Base-by-base conservation (phyloP, 2,797 vertebrate genomes). In the Sus cebifrons region DNA sequence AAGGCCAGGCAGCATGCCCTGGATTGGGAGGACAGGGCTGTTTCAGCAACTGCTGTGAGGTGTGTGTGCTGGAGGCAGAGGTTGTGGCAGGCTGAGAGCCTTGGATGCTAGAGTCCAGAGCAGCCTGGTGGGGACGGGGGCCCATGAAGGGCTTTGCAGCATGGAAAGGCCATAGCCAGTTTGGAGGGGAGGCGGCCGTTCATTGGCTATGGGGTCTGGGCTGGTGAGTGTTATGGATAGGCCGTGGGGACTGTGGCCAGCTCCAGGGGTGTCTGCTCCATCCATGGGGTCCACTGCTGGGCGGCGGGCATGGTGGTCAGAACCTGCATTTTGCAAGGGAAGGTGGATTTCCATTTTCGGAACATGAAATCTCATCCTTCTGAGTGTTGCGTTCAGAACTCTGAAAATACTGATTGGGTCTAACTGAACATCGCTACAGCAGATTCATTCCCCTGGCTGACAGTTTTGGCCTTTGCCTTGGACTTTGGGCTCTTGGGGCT, bases 301-400 rank as follows among this genome's bases (percentile, higher is more conserved):
- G 65, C 17, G 4, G 23, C 2, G 5, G 5, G 49, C 29, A 13
- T n/a, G 58, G 67, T 36, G 29, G 25, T 82, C 32, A 74, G 40
- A 87, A 21, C 21, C 14, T 86, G 3, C 5, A 0, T 78, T 73
- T 93, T 81, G 67, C 32, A 58, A 89, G 74, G 64, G 81, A 77
- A 91, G 68, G 52, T 92, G n/a, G 18, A 81, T 77, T 68, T 88
- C 49, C 40, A 25, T 3, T 84, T 85, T 70, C 62, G 68, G 71
- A 91, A 74, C 58, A 18, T 60, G 64, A 70, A 79, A 62, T 91
- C 25, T 81, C 60, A 91, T 49, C 40, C 23, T 87, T 95, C 75
- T 81, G 78, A 77, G 74, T 54, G 5, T 68, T 56, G 40, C 75
- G 64, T 60, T 88, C 52, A 74, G 81, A 93, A n/a, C 40, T 91